Base-by-base conservation (phyloP, 2,888 invertebrate genomes). In the Eupithecia abbreviata region DNA sequence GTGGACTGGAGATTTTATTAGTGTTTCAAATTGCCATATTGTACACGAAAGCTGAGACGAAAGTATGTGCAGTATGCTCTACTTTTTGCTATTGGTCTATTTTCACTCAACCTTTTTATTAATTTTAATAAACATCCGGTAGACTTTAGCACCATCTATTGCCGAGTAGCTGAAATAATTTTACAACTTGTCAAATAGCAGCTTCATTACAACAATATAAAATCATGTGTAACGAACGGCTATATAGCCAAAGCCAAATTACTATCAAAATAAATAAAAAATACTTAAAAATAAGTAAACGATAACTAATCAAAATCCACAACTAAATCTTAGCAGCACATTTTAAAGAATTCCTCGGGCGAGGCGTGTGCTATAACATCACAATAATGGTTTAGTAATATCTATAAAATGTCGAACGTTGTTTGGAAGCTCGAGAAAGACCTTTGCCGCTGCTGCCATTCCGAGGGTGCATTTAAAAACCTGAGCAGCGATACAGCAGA, bases 381-480 rank as follows among this genome's bases (percentile, higher is more conserved):
- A 62, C 12, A 62, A 62, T 10, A 18, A 18, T 62, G n/a, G 4
- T 62, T 4, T 47, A n/a, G 18, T 18, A 47, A 30, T 18, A 69
- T n/a, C 45, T 30, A 30, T 18, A 69, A 71, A 71, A 77, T 77
- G 77, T 75, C 77, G 4, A 55, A 43, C 18, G 71, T 58, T 42
- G 72, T 72, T 5, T 75, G 77, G 75, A 77, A 87, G 79, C 71
- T 91, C 18, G 91, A 91, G 68, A 89, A 87, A 18, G 88, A 90
- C 79, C 84, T 93, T 73, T 94, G 93, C 81, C 88, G 93, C 9
- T 93, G 93, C 80, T 94, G 93, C 85, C 92, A 91, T 73, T 84
- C 88, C 5, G 91, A 92, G 78, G 93, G 93, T 12, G 77, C 83
- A 13, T 92, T 90, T 80, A 87, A 85, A 75, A 89, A 88, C 79